A percentile compares a stretch with the other conserved stretches of the same genome.
Evolutionary conservation across 2,888 invertebrate genomes (phyloP).

Genomic region (Lepetodrilus schrolli): DNA sequence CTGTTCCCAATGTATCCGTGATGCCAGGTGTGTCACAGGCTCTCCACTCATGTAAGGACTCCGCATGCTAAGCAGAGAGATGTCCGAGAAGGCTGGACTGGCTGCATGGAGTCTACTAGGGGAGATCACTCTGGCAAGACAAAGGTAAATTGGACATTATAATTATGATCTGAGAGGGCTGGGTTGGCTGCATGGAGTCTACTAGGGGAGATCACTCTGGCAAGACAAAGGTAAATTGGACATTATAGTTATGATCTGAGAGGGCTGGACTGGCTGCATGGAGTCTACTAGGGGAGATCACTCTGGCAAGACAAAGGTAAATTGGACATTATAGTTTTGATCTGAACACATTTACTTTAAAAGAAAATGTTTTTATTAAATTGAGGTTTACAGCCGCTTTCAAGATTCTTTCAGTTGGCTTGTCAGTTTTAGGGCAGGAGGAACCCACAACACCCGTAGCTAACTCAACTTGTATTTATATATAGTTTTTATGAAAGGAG

Average conservation of each 20-base stretch:
- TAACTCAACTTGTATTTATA: too few species aligned
- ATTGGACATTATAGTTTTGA: too few species aligned
- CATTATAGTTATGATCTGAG: too few species aligned
- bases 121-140: not conserved
- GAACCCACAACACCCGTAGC: too few species aligned
- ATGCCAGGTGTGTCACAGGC: constrained; percentile 68
- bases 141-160: too few species aligned
- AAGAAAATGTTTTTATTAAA: too few species aligned
- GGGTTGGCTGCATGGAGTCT: constrained; percentile 64
- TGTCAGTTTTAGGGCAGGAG: too few species aligned
- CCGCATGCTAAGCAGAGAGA: constrained; percentile 67
- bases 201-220: not conserved
- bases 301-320: not conserved
- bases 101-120: constrained; percentile 51
- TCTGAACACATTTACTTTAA: too few species aligned
- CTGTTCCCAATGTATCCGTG: constrained; percentile 73
- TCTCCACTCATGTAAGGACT: constrained; percentile 65
- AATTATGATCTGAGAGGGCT: constrained; percentile 67
- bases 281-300: constrained; percentile 38
- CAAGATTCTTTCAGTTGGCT: too few species aligned
- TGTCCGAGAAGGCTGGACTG: constrained; percentile 68
- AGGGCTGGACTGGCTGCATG: constrained; percentile 65
- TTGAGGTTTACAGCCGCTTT: too few species aligned
- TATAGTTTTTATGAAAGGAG: too few species aligned
- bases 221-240: too few species aligned